Percentiles rank a stretch among this genome's conserved stretches.
These are phyloP conservation scores for Pangasianodon hypophthalmus DNA, from an alignment of 2,113 vertebrate species.

Conservation along the genomic window DNA sequence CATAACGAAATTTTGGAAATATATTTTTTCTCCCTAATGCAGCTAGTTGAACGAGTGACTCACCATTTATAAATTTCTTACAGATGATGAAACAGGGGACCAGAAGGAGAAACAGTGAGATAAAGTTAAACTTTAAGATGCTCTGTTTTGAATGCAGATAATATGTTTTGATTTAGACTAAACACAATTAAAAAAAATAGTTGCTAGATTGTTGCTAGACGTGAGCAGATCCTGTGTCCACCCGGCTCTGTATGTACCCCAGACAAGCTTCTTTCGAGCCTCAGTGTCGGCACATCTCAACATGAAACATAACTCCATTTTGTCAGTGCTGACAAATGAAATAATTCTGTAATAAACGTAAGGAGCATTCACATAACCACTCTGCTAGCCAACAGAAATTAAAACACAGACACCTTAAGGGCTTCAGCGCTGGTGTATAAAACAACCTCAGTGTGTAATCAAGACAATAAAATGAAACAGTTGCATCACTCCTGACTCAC, in stretches of 20 bases:
- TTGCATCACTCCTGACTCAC: constrained; percentile 29
- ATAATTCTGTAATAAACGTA: constrained; percentile 46
- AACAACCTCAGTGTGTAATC: constrained; percentile 10
- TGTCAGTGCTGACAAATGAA: constrained; percentile 42
- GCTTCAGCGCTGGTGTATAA: constrained; percentile 16
- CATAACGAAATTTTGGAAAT: background rate
- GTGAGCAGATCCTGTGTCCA: constrained; percentile 33
- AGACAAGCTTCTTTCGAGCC: constrained; percentile 40
- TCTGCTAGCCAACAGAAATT: constrained; percentile 40
- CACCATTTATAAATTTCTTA: constrained; percentile 1
- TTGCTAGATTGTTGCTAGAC: background rate
- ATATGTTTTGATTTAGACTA: background rate
- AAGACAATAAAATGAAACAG: constrained; percentile 31
- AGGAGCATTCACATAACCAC: constrained; percentile 22
- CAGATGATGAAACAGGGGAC: background rate
- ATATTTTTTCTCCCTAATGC: background rate
- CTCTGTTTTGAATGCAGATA: constrained; percentile 43
- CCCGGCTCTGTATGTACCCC: constrained; percentile 10
- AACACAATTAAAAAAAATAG: background rate
- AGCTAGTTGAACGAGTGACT: background rate
- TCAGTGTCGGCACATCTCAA: constrained; percentile 41
- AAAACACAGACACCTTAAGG: constrained; percentile 27
- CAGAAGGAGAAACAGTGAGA: background rate
- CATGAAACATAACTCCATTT: constrained; percentile 45
- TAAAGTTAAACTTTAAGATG: background rate